A percentile compares a stretch with the other conserved stretches of the same genome.
Evolutionary conservation across 2,888 invertebrate species (phyloP).

Genomic region (Bembecia ichneumoniformis): DNA sequence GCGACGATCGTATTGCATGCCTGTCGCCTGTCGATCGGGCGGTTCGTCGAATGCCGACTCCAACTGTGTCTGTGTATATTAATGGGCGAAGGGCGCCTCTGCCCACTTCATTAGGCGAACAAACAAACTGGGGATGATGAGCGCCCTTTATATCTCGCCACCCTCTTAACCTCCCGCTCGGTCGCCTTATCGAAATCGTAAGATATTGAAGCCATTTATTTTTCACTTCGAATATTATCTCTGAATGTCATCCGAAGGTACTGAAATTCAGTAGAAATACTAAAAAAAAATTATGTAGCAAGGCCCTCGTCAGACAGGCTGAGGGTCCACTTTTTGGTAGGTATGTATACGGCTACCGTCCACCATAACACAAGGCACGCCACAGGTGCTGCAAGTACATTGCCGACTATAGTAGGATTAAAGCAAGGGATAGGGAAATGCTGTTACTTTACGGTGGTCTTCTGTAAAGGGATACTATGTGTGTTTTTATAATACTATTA

Average conservation of each 20-base stretch:
- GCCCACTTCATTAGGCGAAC: constrained; percentile 64
- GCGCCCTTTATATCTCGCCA: constrained; percentile 26
- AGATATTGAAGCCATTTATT: constrained; percentile 10
- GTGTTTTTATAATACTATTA: no score
- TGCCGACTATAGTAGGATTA: no score
- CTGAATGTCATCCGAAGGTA: neutral
- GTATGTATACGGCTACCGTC: no score
- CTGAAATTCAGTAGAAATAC: no score
- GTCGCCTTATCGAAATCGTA: constrained; percentile 9
- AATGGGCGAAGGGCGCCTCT: constrained; percentile 42
- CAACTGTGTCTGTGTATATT: constrained; percentile 38
- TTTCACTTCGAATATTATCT: neutral
- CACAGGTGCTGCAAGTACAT: no score
- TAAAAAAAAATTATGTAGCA: no score
- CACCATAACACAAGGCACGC: no score
- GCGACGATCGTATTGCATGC: neutral
- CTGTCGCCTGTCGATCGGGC: neutral
- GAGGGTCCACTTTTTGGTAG: no score
- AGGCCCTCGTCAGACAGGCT: no score
- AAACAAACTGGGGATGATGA: constrained; percentile 50
- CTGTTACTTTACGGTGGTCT: no score
- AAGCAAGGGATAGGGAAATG: no score
- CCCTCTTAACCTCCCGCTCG: constrained; percentile 39
- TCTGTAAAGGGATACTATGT: no score
- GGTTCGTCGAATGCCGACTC: constrained; percentile 14